These are phyloP conservation scores for Geothlypis trichas DNA, from an alignment of 2,113 vertebrate species.

Conservation along the genomic window DNA sequence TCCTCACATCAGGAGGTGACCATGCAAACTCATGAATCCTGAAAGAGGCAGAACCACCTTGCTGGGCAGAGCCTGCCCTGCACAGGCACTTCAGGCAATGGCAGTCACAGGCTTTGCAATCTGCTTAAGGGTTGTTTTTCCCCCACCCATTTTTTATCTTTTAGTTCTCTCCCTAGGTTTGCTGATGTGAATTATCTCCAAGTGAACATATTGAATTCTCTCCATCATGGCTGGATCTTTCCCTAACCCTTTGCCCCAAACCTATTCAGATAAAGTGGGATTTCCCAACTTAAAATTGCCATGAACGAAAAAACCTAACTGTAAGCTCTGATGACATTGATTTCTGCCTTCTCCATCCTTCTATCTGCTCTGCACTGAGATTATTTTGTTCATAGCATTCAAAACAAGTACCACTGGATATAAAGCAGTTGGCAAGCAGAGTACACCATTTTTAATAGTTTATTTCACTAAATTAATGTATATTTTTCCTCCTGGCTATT, in stretches of 20 bases:
- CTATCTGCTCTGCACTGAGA: neutral
- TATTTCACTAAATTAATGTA: neutral
- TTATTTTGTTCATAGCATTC: neutral
- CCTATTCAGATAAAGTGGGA: neutral
- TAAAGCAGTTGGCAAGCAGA: neutral
- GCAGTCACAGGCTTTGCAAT: neutral
- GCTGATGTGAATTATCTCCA: neutral
- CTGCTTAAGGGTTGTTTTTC: neutral
- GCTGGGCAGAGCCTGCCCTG: neutral
- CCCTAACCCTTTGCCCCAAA: neutral
- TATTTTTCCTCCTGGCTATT: neutral
- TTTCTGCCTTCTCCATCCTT: neutral
- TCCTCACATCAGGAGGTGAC: fast-evolving
- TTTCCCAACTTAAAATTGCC: neutral
- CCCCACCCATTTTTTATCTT: neutral
- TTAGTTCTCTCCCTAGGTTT: neutral
- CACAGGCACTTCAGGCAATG: neutral
- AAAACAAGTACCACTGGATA: neutral
- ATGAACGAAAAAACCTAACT: neutral
- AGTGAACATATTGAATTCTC: neutral
- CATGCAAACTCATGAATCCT: neutral
- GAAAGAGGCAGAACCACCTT: neutral
- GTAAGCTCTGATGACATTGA: neutral
- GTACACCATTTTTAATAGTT: neutral
- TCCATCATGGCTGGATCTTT: neutral